phyloP scores from a whole-genome alignment of 2,797 vertebrate genomes.

The Liparis tanakae region DNA sequence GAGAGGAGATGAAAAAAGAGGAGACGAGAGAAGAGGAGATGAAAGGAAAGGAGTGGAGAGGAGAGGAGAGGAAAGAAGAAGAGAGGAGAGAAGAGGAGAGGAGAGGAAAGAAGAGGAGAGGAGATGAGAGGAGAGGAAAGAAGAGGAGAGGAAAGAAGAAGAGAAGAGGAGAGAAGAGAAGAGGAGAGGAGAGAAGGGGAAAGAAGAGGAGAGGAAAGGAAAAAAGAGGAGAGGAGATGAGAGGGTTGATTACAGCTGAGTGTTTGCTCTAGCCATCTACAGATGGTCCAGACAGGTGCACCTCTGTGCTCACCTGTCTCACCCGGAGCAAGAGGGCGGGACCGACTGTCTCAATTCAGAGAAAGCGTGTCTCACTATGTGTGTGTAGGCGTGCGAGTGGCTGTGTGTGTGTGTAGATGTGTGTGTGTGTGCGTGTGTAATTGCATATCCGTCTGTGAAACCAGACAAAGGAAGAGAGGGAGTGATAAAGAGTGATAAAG shows the following conservation, averaged over 20 bases:
- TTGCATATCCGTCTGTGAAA: constrained; percentile 22
- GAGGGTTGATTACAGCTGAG: constrained; percentile 53
- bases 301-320: constrained; percentile 66
- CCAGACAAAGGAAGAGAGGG: constrained; percentile 33
- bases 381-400: no score
- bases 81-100: constrained; percentile 23
- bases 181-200: constrained; percentile 17
- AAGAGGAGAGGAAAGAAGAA: constrained; percentile 25
- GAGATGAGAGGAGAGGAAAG: constrained; percentile 29
- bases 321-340: constrained; percentile 49
- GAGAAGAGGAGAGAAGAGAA: constrained; percentile 20
- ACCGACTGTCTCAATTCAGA: constrained; percentile 68
- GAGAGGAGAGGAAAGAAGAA: constrained; percentile 22
- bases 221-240: constrained; percentile 14
- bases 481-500: constrained; percentile 38
- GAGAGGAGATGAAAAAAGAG: constrained; percentile 23
- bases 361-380: constrained; percentile 62
- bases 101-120: constrained; percentile 3
- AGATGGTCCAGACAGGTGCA: constrained; percentile 72
- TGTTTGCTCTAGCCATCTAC: constrained; percentile 59
- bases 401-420: constrained; percentile 34
- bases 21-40: constrained; percentile 1
- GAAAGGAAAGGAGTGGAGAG: constrained; percentile 1
- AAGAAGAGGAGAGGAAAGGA: constrained; percentile 26
- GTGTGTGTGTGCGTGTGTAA: constrained; percentile 27